A percentile compares a stretch with the other conserved stretches of the same genome.
Evolutionary conservation across 2,888 invertebrate species (phyloP).

Genomic region (Limnephilus marmoratus): DNA sequence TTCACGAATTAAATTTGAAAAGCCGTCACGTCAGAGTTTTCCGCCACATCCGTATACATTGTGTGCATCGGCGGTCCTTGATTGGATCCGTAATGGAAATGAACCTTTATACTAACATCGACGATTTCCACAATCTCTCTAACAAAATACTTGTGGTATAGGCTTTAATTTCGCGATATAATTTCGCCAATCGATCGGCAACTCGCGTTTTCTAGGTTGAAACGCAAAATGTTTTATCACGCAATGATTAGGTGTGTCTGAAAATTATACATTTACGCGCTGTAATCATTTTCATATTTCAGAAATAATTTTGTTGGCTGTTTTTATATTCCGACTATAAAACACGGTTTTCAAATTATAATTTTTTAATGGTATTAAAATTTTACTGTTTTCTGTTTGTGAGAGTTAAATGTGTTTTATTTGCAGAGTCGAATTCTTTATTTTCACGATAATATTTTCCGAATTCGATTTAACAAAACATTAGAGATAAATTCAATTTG

Average conservation of each 20-base stretch:
- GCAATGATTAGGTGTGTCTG: slow-evolving; percentile 26
- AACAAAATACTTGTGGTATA: not conserved
- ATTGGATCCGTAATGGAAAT: not conserved
- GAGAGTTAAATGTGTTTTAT: too few relatives aligned
- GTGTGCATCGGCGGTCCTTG: not conserved
- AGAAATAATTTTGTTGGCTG: not conserved
- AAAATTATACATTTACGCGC: not conserved
- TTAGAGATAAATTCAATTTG: too few relatives aligned
- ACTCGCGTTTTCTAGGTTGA: slow-evolving; percentile 31
- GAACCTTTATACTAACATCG: not conserved
- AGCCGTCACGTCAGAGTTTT: not conserved
- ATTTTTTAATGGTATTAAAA: not conserved
- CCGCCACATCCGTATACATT: not conserved
- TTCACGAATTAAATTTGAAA: not conserved
- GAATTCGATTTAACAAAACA: not conserved
- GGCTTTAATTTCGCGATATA: not conserved
- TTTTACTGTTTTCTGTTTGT: not conserved
- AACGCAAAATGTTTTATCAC: slow-evolving; percentile 2
- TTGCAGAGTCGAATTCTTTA: not conserved
- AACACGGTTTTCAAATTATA: not conserved
- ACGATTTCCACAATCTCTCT: not conserved
- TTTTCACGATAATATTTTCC: not conserved
- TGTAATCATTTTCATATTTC: not conserved
- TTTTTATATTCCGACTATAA: not conserved
- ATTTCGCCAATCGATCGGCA: slow-evolving; percentile 11